Percentiles rank a stretch among this genome's conserved stretches.
Conservation (phyloP, 2,888 invertebrate species). For the Tiliacea aurago region DNA sequence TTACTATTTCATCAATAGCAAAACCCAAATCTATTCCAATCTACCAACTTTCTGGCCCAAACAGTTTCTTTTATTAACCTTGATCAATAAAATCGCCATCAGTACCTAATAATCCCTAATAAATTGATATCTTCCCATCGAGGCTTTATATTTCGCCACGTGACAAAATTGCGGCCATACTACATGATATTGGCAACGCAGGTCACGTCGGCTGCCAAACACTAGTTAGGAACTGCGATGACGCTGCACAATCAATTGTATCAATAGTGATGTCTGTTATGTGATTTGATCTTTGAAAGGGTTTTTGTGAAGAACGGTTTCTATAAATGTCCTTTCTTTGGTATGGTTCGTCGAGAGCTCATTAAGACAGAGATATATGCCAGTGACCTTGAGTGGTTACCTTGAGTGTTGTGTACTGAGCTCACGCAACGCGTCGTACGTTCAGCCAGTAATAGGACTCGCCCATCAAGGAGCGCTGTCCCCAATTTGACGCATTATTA, state of each 20-base stretch:
- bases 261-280: conserved; percentile 37
- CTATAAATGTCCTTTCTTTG: background rate
- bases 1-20: background rate
- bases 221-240: conserved; percentile 64
- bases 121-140: conserved; percentile 54
- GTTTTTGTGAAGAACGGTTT: background rate
- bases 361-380: no score
- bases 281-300: conserved; percentile 28
- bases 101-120: conserved; percentile 52
- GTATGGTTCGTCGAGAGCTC: background rate
- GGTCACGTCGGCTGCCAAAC: conserved; percentile 74
- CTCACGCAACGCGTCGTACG: no score
- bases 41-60: no score
- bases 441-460: no score
- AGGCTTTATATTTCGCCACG: conserved; percentile 55
- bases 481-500: no score
- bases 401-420: no score
- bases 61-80: conserved; percentile 1
- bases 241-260: conserved; percentile 62
- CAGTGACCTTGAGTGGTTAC: no score
- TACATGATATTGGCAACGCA: conserved; percentile 75
- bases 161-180: conserved; percentile 47
- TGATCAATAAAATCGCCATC: conserved; percentile 38
- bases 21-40: background rate
- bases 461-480: no score